Base-by-base conservation (phyloP, 1,140 invertebrate species). In the Sinella curviseta region DNA sequence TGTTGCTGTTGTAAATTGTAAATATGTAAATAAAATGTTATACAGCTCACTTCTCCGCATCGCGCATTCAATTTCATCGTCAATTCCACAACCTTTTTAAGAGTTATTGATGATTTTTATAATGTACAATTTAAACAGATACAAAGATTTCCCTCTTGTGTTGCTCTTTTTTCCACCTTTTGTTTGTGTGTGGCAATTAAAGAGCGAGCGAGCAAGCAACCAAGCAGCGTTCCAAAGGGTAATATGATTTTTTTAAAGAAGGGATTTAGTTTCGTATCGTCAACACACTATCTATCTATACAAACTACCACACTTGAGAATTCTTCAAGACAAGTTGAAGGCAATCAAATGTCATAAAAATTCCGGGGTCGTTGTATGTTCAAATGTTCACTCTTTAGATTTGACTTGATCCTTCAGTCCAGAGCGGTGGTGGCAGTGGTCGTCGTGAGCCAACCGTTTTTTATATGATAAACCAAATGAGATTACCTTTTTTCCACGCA, bases 311-410 rank as follows among this genome's bases (percentile, higher is more conserved):
- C n/a, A n/a, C n/a, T n/a, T n/a, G n/a, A n/a, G n/a, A n/a, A n/a
- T n/a, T 8, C 16, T 65, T 65, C 57, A 65, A 16, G 57, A 65
- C 31, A 8, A 70, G 28, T 33, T 70, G 80, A 81, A 75, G 35
- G 76, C 80, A 81, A 81, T 81, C 65, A 67, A 81, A 55, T 76
- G 77, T 76, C 80, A 78, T 81, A 81, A 81, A 81, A 78, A 78
- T 81, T 77, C 80, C 73, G 76, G 77, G 80, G 39, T 74, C 67
- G 74, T 57, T 48, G 30, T 54, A 54, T 30, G 39, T 48, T 48
- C 20, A n/a, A n/a, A n/a, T n/a, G n/a, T n/a, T n/a, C n/a, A n/a
- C n/a, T n/a, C n/a, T n/a, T n/a, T n/a, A n/a, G n/a, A n/a, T n/a
- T n/a, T n/a, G n/a, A n/a, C n/a, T 48, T 20, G 20, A 48, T 48